Conservation (phyloP, 2,888 invertebrate species). For the Amitus sp. region DNA sequence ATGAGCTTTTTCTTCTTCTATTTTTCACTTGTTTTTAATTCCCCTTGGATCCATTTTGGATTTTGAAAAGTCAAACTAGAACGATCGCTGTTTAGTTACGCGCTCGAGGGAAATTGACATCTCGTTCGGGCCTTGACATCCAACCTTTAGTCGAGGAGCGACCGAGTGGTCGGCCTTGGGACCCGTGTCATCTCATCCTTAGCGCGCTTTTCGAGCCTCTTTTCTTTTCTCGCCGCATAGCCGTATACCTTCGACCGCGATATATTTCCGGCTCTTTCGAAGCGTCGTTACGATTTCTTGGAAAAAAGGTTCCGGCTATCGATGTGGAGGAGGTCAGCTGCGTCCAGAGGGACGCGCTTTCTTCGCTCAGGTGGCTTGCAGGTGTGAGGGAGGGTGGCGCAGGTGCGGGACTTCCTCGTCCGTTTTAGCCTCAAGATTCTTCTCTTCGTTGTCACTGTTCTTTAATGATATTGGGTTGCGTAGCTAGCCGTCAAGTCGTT, state of each 20-base stretch:
- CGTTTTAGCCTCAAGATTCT: not conserved
- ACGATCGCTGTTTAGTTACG: too few species aligned
- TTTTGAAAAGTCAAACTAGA: conserved; percentile 24
- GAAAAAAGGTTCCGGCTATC: too few species aligned
- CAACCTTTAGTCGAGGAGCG: conserved; percentile 42
- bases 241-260: too few species aligned
- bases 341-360: conserved; percentile 30
- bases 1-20: too few species aligned
- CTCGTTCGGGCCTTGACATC: conserved; percentile 28
- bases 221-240: conserved; percentile 20
- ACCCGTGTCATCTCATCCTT: conserved; percentile 35
- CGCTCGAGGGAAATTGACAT: conserved; percentile 19
- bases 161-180: conserved; percentile 38
- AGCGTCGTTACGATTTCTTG: too few species aligned
- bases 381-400: conserved; percentile 50
- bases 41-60: conserved; percentile 8
- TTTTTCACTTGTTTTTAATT: too few species aligned
- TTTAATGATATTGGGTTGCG: too few species aligned
- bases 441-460: too few species aligned
- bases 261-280: too few species aligned
- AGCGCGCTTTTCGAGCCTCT: conserved; percentile 31
- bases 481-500: too few species aligned
- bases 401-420: conserved; percentile 47
- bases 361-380: conserved; percentile 54
- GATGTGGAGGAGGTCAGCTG: conserved; percentile 12